Conservation (phyloP, 2,888 invertebrate genomes). For the Caenorhabditis sp. region DNA sequence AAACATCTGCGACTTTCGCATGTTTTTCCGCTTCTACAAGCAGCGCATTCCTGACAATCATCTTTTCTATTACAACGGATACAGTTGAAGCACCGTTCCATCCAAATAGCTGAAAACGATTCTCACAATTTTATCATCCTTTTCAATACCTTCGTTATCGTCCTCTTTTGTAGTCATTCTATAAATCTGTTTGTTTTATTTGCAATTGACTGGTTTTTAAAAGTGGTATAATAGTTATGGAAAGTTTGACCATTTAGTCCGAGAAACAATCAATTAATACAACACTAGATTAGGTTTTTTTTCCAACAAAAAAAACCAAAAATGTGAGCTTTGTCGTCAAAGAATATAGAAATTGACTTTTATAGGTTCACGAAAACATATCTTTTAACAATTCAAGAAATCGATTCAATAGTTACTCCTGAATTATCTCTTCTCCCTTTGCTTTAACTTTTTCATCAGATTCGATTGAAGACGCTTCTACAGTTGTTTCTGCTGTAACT, state of each 20-base stretch:
- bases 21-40: constrained; percentile 18
- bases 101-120: constrained; percentile 42
- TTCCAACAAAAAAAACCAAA: too few relatives aligned
- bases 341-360: background rate
- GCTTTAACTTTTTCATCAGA: background rate
- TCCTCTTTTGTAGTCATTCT: constrained; percentile 19
- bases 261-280: too few relatives aligned
- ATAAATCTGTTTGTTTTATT: background rate
- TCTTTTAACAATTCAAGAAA: background rate
- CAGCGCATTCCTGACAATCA: constrained; percentile 20
- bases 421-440: background rate
- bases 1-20: constrained; percentile 47
- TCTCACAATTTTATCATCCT: too few relatives aligned
- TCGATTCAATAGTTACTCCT: background rate
- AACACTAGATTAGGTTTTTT: too few relatives aligned
- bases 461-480: background rate
- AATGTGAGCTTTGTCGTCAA: too few relatives aligned
- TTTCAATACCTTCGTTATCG: constrained; percentile 26
- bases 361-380: constrained; percentile 11
- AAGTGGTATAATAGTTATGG: background rate
- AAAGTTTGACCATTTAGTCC: background rate
- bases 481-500: constrained; percentile 46
- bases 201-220: background rate
- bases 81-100: constrained; percentile 38
- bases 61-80: constrained; percentile 26